Evolutionary conservation across 2,888 invertebrate species (phyloP), one percentile per base, ranked within the genome.

Genomic region (Rhamnusium bicolor): DNA sequence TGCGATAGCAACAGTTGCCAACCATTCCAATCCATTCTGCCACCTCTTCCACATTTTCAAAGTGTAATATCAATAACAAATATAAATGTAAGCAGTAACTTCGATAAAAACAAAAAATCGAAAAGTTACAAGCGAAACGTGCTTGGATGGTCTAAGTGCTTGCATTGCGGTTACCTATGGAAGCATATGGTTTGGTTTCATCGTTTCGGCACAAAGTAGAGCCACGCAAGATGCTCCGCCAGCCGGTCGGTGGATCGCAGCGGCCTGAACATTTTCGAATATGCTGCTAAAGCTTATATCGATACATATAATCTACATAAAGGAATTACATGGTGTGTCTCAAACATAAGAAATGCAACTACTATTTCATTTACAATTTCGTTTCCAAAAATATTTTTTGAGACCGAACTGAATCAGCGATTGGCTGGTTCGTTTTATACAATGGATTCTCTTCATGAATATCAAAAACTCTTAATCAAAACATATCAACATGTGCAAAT

Each of bases 241-340:
- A 90, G 85, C 90, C 90, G 78, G 89, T 89, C 79, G 90, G 90
- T 82, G 90, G 90, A 85, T 90, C 90, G 88, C 87, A 90, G 84
- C 89, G 90, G 85, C 91, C 90, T 90, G 46, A 21, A 67, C 24
- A 67, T 54, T 32, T 12, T 46, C 53, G 89, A 78, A 80, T 74
- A 78, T 53, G 60, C 60, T n/a, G 46, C 46, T 69, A 69, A 69
- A 69, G 62, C 53, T 47, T 12, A 60, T 27, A 51, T 69, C 51
- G 51, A 40, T 40, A 61, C 19, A 49, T 19, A 68, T 7, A 14
- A 27, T 56, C 54, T 56, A 27, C 27, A 14, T 40, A n/a, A n/a
- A 12, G n/a, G 40, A 10, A 18, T 51, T 19, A 19, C 1, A 2
- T 1, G 16, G 19, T 8, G 3, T 8, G 12, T 18, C 8, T 3